A percentile compares a stretch with the other conserved stretches of the same genome.
Conservation (phyloP, 2,888 invertebrate genomes). For the Halictus quadricinctus region DNA sequence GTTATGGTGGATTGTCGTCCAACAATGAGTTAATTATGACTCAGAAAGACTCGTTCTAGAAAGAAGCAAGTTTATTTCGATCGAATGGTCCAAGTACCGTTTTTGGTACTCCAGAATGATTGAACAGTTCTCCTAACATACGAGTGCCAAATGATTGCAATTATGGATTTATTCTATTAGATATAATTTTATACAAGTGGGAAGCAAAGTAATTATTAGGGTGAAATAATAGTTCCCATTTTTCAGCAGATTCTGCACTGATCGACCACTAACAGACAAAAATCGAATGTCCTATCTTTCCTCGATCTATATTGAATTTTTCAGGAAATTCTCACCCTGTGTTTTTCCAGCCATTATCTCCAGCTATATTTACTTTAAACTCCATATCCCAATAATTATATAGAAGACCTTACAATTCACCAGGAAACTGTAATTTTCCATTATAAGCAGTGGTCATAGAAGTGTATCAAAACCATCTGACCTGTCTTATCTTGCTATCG, state of each 20-base stretch:
- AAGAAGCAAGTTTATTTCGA: neutral
- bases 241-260: neutral
- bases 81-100: neutral
- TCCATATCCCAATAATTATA: neutral
- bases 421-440: neutral
- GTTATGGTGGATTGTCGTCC: constrained; percentile 35
- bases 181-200: neutral
- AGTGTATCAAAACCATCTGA: constrained; percentile 5
- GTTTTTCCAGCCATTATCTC: neutral
- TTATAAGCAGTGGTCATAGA: neutral
- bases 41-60: neutral
- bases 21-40: constrained; percentile 52
- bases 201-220: neutral
- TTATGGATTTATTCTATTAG: neutral
- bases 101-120: neutral
- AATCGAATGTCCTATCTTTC: neutral
- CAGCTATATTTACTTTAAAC: neutral
- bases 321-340: neutral
- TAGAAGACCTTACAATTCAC: neutral
- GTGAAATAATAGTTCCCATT: neutral
- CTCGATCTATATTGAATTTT: neutral
- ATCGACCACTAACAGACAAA: neutral
- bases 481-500: neutral
- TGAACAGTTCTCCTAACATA: neutral
- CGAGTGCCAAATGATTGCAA: neutral